These are phyloP conservation scores for Thryonomys swinderianus DNA, from an alignment of 2,113 vertebrate genomes.

Conservation along the genomic window DNA sequence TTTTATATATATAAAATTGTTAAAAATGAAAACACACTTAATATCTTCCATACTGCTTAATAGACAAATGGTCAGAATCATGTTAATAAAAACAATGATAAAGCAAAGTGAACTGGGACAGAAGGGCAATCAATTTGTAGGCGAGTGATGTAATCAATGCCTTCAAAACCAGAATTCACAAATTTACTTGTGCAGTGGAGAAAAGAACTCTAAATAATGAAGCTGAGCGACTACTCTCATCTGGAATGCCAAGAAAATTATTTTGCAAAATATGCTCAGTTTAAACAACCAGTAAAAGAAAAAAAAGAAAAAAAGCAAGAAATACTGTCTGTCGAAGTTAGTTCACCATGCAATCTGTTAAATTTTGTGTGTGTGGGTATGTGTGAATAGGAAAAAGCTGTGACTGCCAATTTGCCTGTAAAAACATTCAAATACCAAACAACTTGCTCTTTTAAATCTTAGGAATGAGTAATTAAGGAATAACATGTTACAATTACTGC, in stretches of 20 bases:
- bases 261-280: slow-evolving; percentile 17
- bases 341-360: slow-evolving; percentile 53
- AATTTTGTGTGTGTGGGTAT: neutral
- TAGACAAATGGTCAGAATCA: neutral
- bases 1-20: too few relatives aligned
- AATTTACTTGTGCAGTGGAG: neutral
- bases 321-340: neutral
- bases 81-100: neutral
- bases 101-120: neutral
- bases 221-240: neutral
- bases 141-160: neutral
- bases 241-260: neutral
- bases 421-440: slow-evolving; percentile 48
- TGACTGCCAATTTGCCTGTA: slow-evolving; percentile 33
- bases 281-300: neutral
- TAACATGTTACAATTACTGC: neutral
- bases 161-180: neutral
- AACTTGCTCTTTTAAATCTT: slow-evolving; percentile 52
- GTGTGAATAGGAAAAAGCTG: slow-evolving; percentile 63
- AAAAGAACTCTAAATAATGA: neutral
- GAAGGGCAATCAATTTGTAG: neutral
- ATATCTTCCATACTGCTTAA: neutral
- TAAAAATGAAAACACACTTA: neutral
- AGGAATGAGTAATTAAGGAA: slow-evolving; percentile 43
- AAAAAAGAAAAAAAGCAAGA: neutral